A percentile compares a stretch with the other conserved stretches of the same genome.
These are phyloP conservation scores for Urocitellus parryii DNA, from an alignment of 2,113 vertebrate genomes.

Conservation along the genomic window DNA sequence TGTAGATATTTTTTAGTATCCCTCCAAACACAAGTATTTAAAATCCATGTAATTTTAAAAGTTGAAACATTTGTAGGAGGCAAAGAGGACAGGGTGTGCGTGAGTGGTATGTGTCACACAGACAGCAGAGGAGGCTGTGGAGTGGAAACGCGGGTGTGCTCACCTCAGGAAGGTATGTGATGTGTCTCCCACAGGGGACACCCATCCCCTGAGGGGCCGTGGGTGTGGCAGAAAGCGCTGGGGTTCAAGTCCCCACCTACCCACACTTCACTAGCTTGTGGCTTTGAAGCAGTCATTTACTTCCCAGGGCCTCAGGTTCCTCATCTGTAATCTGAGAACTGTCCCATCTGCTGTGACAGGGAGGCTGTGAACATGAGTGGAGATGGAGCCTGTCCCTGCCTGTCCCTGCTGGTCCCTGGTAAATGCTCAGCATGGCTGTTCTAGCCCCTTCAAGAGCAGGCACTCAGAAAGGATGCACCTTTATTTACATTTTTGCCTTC, in stretches of 20 bases:
- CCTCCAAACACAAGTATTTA: slow-evolving; percentile 15
- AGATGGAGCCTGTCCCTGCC: too few species aligned
- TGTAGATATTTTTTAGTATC: slow-evolving; percentile 3
- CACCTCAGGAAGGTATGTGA: background rate
- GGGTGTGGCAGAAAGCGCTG: background rate
- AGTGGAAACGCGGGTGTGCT: background rate
- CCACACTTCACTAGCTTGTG: background rate
- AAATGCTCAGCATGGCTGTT: background rate
- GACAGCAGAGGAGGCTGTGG: background rate
- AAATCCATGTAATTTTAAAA: background rate
- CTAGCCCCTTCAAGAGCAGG: background rate
- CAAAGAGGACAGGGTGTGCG: background rate
- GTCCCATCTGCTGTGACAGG: fast-evolving
- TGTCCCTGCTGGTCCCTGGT: fast-evolving
- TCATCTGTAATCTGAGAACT: background rate
- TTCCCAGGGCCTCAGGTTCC: background rate
- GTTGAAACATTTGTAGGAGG: background rate
- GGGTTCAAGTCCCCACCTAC: background rate
- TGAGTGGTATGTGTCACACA: background rate
- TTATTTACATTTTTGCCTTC: slow-evolving; percentile 1
- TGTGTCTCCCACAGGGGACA: background rate
- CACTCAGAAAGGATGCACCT: background rate
- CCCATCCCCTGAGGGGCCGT: background rate
- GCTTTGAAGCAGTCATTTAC: background rate
- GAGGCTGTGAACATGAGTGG: background rate